Percentiles rank a stretch among this genome's conserved stretches.
Conservation (phyloP, 30 jellyfish, hydroid and myxozoan species). For the Mastigias papua region DNA sequence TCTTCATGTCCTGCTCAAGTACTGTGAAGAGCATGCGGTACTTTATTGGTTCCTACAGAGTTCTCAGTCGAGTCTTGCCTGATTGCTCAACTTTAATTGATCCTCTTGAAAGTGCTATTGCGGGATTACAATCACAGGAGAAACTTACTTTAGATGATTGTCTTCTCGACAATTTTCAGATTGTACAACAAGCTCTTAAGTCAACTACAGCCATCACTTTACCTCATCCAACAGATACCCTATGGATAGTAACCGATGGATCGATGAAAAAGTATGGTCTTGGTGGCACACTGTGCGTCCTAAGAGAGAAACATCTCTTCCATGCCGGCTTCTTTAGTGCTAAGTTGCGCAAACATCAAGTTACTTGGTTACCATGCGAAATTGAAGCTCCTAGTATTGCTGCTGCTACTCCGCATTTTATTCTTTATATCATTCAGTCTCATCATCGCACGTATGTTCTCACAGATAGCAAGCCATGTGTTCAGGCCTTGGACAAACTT, state of each 20-base stretch:
- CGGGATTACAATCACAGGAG: slow-evolving; percentile 33
- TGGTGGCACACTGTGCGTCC: slow-evolving; percentile 63
- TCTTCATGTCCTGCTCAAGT: slow-evolving; percentile 38
- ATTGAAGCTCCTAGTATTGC: slow-evolving; percentile 73
- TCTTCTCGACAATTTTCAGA: neutral
- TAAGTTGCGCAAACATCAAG: slow-evolving; percentile 57
- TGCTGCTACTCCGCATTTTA: slow-evolving; percentile 57
- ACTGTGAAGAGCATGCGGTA: slow-evolving; percentile 67
- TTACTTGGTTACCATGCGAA: slow-evolving; percentile 74
- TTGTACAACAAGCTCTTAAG: slow-evolving; percentile 18
- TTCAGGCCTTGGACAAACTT: slow-evolving; percentile 71
- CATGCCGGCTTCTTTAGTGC: slow-evolving; percentile 74
- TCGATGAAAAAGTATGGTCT: slow-evolving; percentile 43
- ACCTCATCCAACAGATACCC: slow-evolving; percentile 49
- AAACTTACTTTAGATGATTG: slow-evolving; percentile 30
- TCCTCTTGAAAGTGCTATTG: slow-evolving; percentile 53
- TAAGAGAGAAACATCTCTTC: slow-evolving; percentile 43
- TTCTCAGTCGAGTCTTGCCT: slow-evolving; percentile 57
- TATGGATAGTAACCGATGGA: slow-evolving; percentile 74
- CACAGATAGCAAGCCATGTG: slow-evolving; percentile 80
- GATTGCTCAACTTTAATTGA: slow-evolving; percentile 19
- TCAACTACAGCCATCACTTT: slow-evolving; percentile 9
- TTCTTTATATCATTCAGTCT: slow-evolving; percentile 72
- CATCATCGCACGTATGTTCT: slow-evolving; percentile 41
- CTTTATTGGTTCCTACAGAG: slow-evolving; percentile 61